Base-by-base conservation (phyloP, 2,797 vertebrate species). In the Coilia nasus region DNA sequence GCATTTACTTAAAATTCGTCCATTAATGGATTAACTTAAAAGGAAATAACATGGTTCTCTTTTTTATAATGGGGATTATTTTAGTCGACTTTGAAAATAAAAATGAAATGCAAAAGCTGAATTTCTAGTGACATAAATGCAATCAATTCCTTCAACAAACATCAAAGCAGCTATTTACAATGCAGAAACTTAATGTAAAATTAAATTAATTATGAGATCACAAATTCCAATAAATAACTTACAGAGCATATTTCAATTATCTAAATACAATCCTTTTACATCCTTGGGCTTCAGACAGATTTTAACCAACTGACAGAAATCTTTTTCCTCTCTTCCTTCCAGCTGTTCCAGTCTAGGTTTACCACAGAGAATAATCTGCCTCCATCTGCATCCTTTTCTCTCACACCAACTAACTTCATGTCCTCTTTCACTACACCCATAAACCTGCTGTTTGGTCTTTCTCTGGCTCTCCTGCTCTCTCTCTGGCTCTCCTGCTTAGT, bases 11-110 rank as follows among this genome's bases (percentile, higher is more conserved):
- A 71, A 78, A 78, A 78, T 78, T 19, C 17, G 15, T 21, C 31
- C 35, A 78, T 78, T 78, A 78, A 78, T 78, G 71, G 31, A 78
- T 78, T 78, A 78, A 41, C 71, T 78, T 44, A 10, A 9, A 78
- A 21, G 35, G 41, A 7, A 15, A 21, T 35, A 41, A 78, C 71
- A 78, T 44, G 35, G 17, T 44, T 78, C 17, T 15, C 60, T 64
- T 78, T 78, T 41, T 17, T 6, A 17, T 31, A 28, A 17, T 0
- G 0, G 6, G 19, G 35, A 9, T 19, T 44, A 44, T 15, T 78
- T 78, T 41, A 78, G 14, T 78, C 21, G 71, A 71, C 64, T 78
- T 44, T 44, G 25, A 31, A 71, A 71, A 64, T 25, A 15, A 28
- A 71, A 71, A 54, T 54, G 50, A 14, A 71, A 15, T 3, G 67